Evolutionary conservation across 2,113 vertebrate species (phyloP), one percentile per base, ranked within the genome.

Genomic region (Anhinga anhinga): DNA sequence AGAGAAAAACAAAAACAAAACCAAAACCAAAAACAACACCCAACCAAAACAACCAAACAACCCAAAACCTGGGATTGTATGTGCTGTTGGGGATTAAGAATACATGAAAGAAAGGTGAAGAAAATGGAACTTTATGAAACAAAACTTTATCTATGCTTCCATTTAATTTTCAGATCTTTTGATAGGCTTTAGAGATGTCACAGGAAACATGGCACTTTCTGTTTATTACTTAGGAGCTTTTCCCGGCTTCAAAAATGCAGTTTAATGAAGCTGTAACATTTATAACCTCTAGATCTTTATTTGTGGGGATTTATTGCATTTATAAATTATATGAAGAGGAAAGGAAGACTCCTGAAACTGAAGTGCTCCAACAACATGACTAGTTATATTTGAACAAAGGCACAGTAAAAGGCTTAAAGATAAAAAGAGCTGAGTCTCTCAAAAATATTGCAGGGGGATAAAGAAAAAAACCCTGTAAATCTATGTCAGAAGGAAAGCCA

Each of bases 221-320:
- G 10, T 71, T 94, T 90, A 59, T 74, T 72, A 42, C 30, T 82
- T 85, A 38, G 25, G 40, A 71, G 18, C 6, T 90, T 82, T 88
- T 86, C 6, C 21, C 2, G 4, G 14, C 38, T 88, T 96, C 27
- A 83, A 47, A 95, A 95, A 90, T n/a, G 4, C 26, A 66, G 9
- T 58, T 92, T 88, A 94, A 96, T 90, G 78, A 96, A 93, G 53
- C 17, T 53, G 30, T 58, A 89, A 53, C 9, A 15, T 85, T 82
- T 89, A 84, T 42, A 69, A 40, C 6, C 6, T 76, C 45, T 34
- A 42, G 29, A 72, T 86, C 13, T 81, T 80, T 87, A 32, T 87
- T 62, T 91, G 7, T 63, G 47, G 23, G 27, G 25, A 72, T 94
- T 89, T 89, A 91, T 30, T 79, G 12, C 12, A 69, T 87, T 86